Evolutionary conservation across 2,888 invertebrate species (phyloP), one percentile per base, ranked within the genome.

Genomic region (Napeogenes inachia): DNA sequence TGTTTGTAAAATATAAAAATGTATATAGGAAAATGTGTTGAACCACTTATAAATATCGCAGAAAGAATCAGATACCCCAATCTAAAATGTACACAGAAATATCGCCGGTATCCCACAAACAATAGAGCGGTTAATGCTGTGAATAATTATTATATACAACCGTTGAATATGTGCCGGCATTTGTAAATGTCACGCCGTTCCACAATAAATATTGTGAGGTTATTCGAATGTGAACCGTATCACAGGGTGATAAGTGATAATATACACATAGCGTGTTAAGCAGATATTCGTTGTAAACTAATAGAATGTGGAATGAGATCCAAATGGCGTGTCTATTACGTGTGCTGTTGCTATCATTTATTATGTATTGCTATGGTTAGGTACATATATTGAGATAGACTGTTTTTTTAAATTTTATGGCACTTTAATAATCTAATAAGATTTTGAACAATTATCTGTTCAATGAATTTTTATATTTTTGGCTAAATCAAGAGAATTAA

Each of bases 221-320:
- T 38, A 61, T 35, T 30, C 42, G 10, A 71, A 64, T 67, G 58
- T 58, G 33, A 65, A 66, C 63, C 60, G 56, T 70, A 69, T 42
- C 2, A 0, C 8, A 12, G 46, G 2, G 32, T 13, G 42, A 59
- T 68, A 60, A 59, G 60, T 57, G 56, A 45, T 56, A 33, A 57
- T 47, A 32, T 47, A 60, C 32, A 12, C n/a, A 46, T 12, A 47
- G 21, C 50, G 53, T 55, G 10, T 8, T 56, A 56, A 60, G 54
- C 33, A 21, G 55, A 53, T 53, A 38, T 60, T 65, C 62, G 63
- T 57, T 66, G 73, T 76, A 73, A 73, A 75, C 72, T 74, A 76
- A 77, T 78, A 75, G 79, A 79, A 79, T 79, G 56, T 57, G 63
- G 70, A 77, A 79, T 78, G 74, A 73, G 70, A 61, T 59, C 58